A percentile compares a stretch with the other conserved stretches of the same genome.
phyloP scores from a whole-genome alignment of 1,140 invertebrate species.

The Chionoecetes opilio region DNA sequence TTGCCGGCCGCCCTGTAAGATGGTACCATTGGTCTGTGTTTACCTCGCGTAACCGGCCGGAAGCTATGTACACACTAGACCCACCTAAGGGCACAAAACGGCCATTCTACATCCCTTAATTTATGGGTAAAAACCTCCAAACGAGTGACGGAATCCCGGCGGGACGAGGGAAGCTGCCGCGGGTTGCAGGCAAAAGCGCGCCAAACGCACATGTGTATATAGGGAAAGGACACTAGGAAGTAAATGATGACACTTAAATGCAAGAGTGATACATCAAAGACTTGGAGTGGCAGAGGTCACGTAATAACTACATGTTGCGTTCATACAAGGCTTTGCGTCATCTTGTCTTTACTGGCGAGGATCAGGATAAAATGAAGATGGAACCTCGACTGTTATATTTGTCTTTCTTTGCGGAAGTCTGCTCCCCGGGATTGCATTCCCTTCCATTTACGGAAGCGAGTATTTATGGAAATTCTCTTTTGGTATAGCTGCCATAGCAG shows the following conservation, averaged over 20 bases:
- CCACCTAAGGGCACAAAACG: conserved; percentile 23
- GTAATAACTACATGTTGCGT: too few species aligned
- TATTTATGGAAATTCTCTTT: background rate
- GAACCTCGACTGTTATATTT: background rate
- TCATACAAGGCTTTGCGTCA: too few species aligned
- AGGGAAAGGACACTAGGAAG: too few species aligned
- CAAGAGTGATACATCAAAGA: too few species aligned
- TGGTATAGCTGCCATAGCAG: background rate
- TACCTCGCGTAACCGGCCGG: conserved; percentile 60
- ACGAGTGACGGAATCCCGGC: background rate
- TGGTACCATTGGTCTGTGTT: conserved; percentile 58
- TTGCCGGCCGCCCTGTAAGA: background rate
- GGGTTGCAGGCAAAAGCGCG: background rate
- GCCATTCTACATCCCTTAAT: background rate
- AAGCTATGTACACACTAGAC: conserved; percentile 66
- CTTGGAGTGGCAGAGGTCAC: too few species aligned
- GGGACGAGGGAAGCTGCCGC: background rate
- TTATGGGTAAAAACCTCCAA: conserved; percentile 19
- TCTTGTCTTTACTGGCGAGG: background rate
- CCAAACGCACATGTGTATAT: too few species aligned
- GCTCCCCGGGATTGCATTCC: background rate
- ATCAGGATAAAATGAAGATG: background rate
- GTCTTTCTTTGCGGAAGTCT: background rate
- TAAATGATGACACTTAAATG: too few species aligned
- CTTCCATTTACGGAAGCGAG: background rate